Percentiles rank a stretch among this genome's conserved stretches.
Conservation (phyloP, 2,113 vertebrate species). For the Gyps fulvus region DNA sequence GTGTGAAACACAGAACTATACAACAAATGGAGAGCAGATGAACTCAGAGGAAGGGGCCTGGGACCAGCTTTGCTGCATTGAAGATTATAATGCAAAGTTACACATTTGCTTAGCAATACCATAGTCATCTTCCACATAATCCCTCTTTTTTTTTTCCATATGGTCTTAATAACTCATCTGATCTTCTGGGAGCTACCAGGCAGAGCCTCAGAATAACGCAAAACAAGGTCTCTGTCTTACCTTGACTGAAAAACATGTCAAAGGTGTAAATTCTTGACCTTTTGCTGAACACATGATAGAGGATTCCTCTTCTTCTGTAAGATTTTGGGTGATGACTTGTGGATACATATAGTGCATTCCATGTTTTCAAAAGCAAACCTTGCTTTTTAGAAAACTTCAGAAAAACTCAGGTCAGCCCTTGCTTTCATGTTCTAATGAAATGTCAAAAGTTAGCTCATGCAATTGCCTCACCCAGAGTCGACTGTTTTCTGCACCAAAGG, state of each 20-base stretch:
- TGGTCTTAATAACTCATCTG: neutral
- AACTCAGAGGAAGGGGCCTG: neutral
- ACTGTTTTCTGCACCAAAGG: neutral
- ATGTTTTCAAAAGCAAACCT: neutral
- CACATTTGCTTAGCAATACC: neutral
- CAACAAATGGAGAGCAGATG: neutral
- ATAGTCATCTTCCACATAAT: neutral
- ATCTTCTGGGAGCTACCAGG: neutral
- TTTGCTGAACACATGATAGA: neutral
- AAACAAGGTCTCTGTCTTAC: neutral
- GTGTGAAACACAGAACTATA: neutral
- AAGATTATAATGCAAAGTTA: neutral
- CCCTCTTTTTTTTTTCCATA: neutral
- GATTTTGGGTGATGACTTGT: neutral
- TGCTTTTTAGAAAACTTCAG: neutral
- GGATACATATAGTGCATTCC: neutral
- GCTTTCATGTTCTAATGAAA: neutral
- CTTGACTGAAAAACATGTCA: neutral
- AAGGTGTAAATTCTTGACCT: neutral
- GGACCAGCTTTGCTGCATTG: neutral
- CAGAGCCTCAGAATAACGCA: neutral
- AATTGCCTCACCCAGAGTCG: neutral
- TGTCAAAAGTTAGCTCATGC: neutral
- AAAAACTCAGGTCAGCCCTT: neutral
- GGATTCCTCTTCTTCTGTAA: neutral